Conservation (phyloP, 2,113 vertebrate species). For the Alaudala cheleensis region DNA sequence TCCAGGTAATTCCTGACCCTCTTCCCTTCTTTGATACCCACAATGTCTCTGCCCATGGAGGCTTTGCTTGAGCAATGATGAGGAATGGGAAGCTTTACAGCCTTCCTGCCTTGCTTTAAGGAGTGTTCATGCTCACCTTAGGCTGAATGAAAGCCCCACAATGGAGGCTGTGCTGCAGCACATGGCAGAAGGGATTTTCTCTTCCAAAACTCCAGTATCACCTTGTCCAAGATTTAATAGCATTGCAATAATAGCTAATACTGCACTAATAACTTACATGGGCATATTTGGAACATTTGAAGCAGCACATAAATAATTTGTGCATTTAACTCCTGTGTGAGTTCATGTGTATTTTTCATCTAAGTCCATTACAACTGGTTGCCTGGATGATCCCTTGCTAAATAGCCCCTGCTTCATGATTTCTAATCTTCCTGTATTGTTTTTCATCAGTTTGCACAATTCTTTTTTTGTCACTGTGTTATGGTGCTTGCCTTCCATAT, state of each 20-base stretch:
- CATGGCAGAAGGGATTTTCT: background rate
- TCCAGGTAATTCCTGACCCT: background rate
- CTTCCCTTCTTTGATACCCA: background rate
- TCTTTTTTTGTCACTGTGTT: background rate
- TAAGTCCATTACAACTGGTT: background rate
- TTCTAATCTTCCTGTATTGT: background rate
- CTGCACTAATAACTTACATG: background rate
- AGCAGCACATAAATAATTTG: background rate
- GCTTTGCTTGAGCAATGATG: background rate
- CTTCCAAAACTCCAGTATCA: background rate
- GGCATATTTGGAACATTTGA: background rate
- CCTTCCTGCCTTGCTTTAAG: background rate
- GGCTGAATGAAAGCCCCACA: background rate
- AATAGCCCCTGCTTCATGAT: background rate
- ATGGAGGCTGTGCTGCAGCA: background rate
- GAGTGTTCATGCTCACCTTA: background rate
- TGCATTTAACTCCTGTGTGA: background rate
- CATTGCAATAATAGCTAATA: background rate
- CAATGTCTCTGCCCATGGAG: fast-evolving
- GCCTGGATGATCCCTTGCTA: fast-evolving
- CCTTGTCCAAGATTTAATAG: background rate
- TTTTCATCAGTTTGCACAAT: background rate
- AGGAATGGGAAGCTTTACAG: background rate
- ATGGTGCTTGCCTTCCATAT: background rate
- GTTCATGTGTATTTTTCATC: background rate